These are phyloP conservation scores for Nowickia ferox DNA, from an alignment of 2,888 invertebrate genomes.

Conservation along the genomic window DNA sequence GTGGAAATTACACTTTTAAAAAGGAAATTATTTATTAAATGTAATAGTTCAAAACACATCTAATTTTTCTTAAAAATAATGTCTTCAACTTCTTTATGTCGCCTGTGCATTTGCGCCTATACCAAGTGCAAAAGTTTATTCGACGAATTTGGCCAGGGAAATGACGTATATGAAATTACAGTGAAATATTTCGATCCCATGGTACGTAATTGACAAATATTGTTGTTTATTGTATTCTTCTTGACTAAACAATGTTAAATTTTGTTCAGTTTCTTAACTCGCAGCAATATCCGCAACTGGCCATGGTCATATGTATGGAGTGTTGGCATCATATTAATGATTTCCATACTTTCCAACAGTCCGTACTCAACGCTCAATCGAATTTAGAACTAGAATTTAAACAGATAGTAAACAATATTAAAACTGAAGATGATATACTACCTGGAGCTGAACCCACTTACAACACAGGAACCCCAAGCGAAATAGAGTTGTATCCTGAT, in stretches of 20 bases:
- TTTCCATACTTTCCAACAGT: constrained; percentile 66
- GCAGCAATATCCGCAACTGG: constrained; percentile 54
- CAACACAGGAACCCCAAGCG: neutral
- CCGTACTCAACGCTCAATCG: constrained; percentile 53
- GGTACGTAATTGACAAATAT: constrained; percentile 39
- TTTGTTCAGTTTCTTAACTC: constrained; percentile 52
- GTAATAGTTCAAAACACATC: neutral
- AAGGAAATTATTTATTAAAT: constrained; percentile 17
- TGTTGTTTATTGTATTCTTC: neutral
- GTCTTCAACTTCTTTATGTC: constrained; percentile 47
- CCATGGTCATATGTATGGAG: constrained; percentile 58
- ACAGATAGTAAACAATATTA: constrained; percentile 39
- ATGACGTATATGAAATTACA: constrained; percentile 64
- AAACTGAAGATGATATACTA: constrained; percentile 43
- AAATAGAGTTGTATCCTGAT: constrained; percentile 14
- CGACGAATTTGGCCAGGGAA: constrained; percentile 60
- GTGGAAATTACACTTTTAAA: constrained; percentile 24
- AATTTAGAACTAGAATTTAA: constrained; percentile 49
- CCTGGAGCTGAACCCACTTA: neutral
- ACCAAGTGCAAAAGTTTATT: constrained; percentile 57
- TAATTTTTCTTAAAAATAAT: constrained; percentile 23
- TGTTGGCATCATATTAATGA: constrained; percentile 68
- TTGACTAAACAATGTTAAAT: neutral
- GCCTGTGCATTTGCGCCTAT: constrained; percentile 49
- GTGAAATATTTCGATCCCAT: constrained; percentile 68